phyloP scores from a whole-genome alignment of 2,797 vertebrate genomes.

The Macropodus opercularis region DNA sequence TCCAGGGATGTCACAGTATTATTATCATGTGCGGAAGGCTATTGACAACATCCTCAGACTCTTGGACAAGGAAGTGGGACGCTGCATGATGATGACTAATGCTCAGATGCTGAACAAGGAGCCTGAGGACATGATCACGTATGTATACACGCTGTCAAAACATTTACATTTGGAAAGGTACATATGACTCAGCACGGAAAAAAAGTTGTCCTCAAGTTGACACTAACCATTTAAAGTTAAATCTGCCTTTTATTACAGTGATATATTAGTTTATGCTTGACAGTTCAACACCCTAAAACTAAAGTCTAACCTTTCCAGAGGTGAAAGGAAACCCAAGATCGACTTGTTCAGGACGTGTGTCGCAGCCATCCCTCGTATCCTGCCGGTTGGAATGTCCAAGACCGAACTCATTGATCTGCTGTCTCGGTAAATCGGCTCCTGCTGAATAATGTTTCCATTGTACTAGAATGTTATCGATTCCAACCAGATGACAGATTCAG shows the following conservation, averaged over 20 bases:
- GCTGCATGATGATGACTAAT: slow-evolving; percentile 99
- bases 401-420: slow-evolving; percentile 92
- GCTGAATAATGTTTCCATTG: too few species aligned
- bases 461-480: slow-evolving; percentile 26
- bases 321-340: slow-evolving; percentile 98
- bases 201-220: neutral
- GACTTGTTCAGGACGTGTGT: slow-evolving; percentile 98
- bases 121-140: slow-evolving; percentile 99
- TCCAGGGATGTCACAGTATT: slow-evolving; percentile 96
- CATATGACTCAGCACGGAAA: neutral
- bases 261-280: slow-evolving; percentile 3
- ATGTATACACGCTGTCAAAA: slow-evolving; percentile 62
- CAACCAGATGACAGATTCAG: neutral
- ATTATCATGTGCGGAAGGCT: slow-evolving; percentile 94
- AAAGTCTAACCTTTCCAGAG: slow-evolving; percentile 74
- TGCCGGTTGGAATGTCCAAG: slow-evolving; percentile 98
- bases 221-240: neutral
- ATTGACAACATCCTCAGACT: slow-evolving; percentile 96
- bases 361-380: slow-evolving; percentile 94
- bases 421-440: slow-evolving; percentile 61
- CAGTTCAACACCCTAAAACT: neutral
- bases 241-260: neutral
- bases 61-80: slow-evolving; percentile 97
- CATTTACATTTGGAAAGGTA: neutral
- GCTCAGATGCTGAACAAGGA: slow-evolving; percentile 98